Evolutionary conservation across 2,888 invertebrate species (phyloP), one percentile per base, ranked within the genome.

Genomic region (Cheilosia variabilis): DNA sequence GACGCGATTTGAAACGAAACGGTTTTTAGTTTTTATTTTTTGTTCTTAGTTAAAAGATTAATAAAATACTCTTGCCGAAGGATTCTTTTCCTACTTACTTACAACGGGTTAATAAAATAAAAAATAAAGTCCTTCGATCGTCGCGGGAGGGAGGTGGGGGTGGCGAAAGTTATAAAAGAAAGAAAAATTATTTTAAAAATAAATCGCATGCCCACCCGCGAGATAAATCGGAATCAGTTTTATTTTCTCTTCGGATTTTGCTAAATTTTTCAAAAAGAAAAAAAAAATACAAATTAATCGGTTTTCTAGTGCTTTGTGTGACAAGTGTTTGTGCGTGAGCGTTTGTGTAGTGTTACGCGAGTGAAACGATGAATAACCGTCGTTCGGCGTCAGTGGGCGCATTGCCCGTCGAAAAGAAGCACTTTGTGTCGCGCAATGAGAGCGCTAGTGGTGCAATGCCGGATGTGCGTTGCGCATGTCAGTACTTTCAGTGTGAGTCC

Each of bases 401-500:
- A 73, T 92, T 94, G 90, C 94, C 94, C 77, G 91, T 94, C 89
- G 93, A 94, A 89, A 94, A 94, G 90, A 93, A 94, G 87, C 93
- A 95, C 89, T 94, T 95, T 90, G 95, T 95, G 73, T 95, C 96
- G 83, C 94, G 96, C 89, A 95, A 94, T 91, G 95, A 95, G 90
- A 95, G 95, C 91, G 95, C 95, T 88, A 94, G 95, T 89, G 94
- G 95, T 88, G 94, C 94, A 89, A 95, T 96, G 81, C 94, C 96
- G 90, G 97, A 97, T 91, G 96, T 97, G 86, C 95, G 97, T 89
- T 97, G 97, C 92, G 97, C 94, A 88, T 97, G 97, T 93, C 97
- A 97, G 93, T 97, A 95, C 93, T 97, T 95, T 93, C 95, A 96
- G 93, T 95, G 95, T 91, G 96, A 96, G 92, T 95, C 96, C 82